Evolutionary conservation across 1,140 invertebrate species (phyloP), one percentile per base, ranked within the genome.

Genomic region (Drosophila murphyi): DNA sequence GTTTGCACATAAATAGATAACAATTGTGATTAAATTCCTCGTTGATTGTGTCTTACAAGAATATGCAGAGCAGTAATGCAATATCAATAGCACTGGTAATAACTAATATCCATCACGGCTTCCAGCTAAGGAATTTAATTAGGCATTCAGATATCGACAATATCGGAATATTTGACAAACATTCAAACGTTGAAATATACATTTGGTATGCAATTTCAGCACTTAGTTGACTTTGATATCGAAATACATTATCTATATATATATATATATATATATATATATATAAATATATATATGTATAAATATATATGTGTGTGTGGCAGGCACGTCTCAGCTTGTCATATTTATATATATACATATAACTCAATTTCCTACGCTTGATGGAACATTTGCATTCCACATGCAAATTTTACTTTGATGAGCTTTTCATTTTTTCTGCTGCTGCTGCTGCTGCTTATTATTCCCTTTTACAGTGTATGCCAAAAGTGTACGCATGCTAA

Each of bases 391-490:
- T 52, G 37, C 37, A 50, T 67, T 57, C 55, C 39, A 59, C 65
- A 76, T 76, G 59, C 55, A 62, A 71, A 81, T 82, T 80, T 81
- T 51, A 82, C 79, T 73, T 81, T 81, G 60, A 71, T 74, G 60
- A 77, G 65, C 7, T 65, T 77, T 78, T 65, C 48, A 72, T 73
- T 82, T 72, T 72, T 59, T 39, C 5, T 56, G 43, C 45, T 56
- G 52, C 7, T 65, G 43, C 59, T 60, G 52, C 7, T 37, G 7
- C 34, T 48, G 28, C 32, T 54, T 56, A 57, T 45, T 63, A 48
- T 71, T 51, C 51, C 35, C 57, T 56, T 62, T 56, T 28, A 70
- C 56, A 75, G 51, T 70, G 37, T 59, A 28, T 59, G 72, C 65
- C 5, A 45, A 62, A 75, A 72, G 62, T 60, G 54, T 59, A 62